A percentile compares a stretch with the other conserved stretches of the same genome.
phyloP scores from a whole-genome alignment of 2,797 vertebrate genomes.

The Eulemur coronatus region DNA sequence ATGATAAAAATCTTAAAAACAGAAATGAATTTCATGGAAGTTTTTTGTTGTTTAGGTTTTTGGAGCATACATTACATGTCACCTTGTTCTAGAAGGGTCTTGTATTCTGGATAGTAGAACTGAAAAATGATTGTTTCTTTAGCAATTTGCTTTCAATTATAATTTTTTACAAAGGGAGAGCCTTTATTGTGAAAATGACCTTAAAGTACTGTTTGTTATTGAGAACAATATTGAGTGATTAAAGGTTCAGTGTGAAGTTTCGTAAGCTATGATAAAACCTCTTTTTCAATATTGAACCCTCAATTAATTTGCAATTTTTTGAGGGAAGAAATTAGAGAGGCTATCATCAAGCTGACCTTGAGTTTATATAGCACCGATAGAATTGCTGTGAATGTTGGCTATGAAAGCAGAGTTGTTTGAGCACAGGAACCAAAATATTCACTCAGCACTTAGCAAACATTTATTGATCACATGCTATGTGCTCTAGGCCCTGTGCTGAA shows the following conservation, averaged over 20 bases:
- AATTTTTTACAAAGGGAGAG: constrained; percentile 34
- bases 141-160: neutral
- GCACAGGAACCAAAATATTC: neutral
- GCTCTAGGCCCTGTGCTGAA: neutral
- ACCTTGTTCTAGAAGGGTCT: neutral
- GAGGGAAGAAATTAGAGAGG: constrained; percentile 6
- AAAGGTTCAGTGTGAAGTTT: neutral
- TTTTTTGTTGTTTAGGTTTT: constrained; percentile 24
- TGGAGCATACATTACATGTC: neutral
- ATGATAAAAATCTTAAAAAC: constrained; percentile 20
- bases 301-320: neutral
- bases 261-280: neutral
- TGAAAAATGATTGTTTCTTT: constrained; percentile 42
- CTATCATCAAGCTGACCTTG: neutral
- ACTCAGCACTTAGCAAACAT: neutral
- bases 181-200: neutral
- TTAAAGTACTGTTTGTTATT: constrained; percentile 27
- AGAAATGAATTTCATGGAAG: neutral
- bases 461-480: neutral
- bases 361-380: neutral
- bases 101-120: constrained; percentile 11
- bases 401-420: constrained; percentile 28
- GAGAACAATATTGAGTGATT: constrained; percentile 5
- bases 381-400: constrained; percentile 4
- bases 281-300: neutral